These are phyloP conservation scores for Pedionomus torquatus DNA, from an alignment of 2,113 vertebrate species.

Conservation along the genomic window DNA sequence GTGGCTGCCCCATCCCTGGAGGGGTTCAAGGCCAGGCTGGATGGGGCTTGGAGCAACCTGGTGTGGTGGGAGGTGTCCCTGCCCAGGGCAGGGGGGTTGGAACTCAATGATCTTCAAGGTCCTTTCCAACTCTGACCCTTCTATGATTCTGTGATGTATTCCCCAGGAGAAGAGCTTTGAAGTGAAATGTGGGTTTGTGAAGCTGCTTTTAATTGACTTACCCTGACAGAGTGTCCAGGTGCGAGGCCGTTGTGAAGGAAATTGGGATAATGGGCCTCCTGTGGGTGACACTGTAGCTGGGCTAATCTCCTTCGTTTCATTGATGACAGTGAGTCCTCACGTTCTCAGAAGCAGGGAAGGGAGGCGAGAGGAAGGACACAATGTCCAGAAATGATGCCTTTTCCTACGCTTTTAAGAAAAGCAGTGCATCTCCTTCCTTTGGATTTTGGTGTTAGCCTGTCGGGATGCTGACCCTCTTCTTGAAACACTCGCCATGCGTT, in stretches of 20 bases:
- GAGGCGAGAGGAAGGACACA: neutral
- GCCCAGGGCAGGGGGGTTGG: too few relatives aligned
- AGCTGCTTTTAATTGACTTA: slow-evolving; percentile 19
- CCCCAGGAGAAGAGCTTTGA: neutral
- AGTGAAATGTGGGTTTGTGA: neutral
- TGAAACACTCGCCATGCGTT: fast-evolving
- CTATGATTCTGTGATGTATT: neutral
- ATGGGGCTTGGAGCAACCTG: too few relatives aligned
- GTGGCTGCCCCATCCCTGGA: too few relatives aligned
- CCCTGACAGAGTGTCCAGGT: neutral
- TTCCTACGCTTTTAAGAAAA: neutral
- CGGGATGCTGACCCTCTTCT: neutral
- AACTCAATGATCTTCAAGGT: too few relatives aligned
- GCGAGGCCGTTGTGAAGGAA: neutral
- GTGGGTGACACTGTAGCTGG: neutral
- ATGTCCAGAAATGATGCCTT: neutral
- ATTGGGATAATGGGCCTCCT: neutral
- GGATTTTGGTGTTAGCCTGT: neutral
- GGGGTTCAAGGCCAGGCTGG: too few relatives aligned
- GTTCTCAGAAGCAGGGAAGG: fast-evolving
- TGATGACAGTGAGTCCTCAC: neutral
- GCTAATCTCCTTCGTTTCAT: neutral
- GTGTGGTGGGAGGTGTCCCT: too few relatives aligned
- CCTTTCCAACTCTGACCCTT: too few relatives aligned
- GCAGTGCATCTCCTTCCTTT: neutral